Base-by-base conservation (phyloP, 2,888 invertebrate genomes). In the Pollenia labialis region DNA sequence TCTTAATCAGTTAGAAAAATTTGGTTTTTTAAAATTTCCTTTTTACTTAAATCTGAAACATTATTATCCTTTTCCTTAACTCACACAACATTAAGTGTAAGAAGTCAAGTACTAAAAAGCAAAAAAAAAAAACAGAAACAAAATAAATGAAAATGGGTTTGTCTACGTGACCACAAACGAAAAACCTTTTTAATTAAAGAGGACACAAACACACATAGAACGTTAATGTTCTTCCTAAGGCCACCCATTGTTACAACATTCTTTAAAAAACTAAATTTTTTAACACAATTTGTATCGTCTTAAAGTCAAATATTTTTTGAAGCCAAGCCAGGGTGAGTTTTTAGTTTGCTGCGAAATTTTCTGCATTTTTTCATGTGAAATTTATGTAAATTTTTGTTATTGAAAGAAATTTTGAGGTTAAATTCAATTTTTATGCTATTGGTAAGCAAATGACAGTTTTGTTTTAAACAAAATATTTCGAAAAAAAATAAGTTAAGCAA, bases 71-170 rank as follows among this genome's bases (percentile, higher is more conserved):
- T 18, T 23, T 64, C 2, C 8, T 44, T 32, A 62, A 1, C 23
- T 44, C 1, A 62, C 16, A 48, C 32, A 48, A 74, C 9, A 4
- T 64, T 16, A 76, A 77, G 56, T 71, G 83, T 77, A 77, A 71
- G 62, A 83, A 83, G 76, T 83, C 54, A 76, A 77, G 71, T 83
- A 64, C 18, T 60, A 32, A 6, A 32, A 32, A 32, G 12, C 58
- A 40, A 40, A 74, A 44, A 6, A 40, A 74, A 44, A 6, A 50
- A 50, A 32, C 4, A 32, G 32, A 32, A 32, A 32, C 7, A 11
- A 42, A 54, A 48, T 3, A 60, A 60, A 12, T 18, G 8, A 10
- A 62, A 52, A 44, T 52, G 64, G 62, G 44, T 79, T 68, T 60
- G 50, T 23, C 58, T 69, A 69, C 50, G 16, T 69, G 69, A 80